Base-by-base conservation (phyloP, 2,797 vertebrate genomes). In the Anabacerthia variegaticeps region DNA sequence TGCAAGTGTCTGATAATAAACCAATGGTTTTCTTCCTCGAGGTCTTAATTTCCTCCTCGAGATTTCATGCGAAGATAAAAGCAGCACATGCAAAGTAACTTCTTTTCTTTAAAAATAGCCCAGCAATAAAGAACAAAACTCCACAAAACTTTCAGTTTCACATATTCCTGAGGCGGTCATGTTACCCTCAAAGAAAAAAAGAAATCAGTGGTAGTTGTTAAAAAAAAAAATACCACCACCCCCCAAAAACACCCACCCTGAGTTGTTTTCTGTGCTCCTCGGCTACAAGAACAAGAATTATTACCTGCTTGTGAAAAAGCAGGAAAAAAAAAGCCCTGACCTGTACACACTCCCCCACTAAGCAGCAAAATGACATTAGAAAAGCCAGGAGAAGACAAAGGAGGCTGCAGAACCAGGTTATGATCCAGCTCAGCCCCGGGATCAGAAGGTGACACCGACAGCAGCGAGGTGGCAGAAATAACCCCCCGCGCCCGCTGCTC, bases 391-490 rank as follows among this genome's bases (percentile, higher is more conserved):
- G 73, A 86, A 39, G 61, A 56, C 82, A 77, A 89, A 77, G 32
- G 1, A 5, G 28, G 61, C 27, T 41, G 30, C 52, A 77, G 73
- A 74, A 71, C 26, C n/a, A 68, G 72, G 68, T 74, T 52, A 56
- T 14, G 49, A 36, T 9, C 26, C 22, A 58, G 58, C 76, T 84
- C 44, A 32, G 21, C 39, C 73, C 52, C 32, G 51, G 59, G 92
- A 88, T 72, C 76, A 86, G 91, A 85, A 89, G 89, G 92, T 85
- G 86, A 94, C 71, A 84, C 66, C 80, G 89, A 37, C 59, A 92
- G 77, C 76, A 85, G 69, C 0, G 5, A 76, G 68, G 87, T 80
- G 76, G 95, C 85, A 88, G 94, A 91, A 96, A 95, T 95, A 89
- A 96, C 23, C 85, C 67, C 78, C 78, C 23, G 23, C 1, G 46